Evolutionary conservation across 1,140 invertebrate genomes (phyloP), one percentile per base, ranked within the genome.

Genomic region (Drosophila nigromelanica): DNA sequence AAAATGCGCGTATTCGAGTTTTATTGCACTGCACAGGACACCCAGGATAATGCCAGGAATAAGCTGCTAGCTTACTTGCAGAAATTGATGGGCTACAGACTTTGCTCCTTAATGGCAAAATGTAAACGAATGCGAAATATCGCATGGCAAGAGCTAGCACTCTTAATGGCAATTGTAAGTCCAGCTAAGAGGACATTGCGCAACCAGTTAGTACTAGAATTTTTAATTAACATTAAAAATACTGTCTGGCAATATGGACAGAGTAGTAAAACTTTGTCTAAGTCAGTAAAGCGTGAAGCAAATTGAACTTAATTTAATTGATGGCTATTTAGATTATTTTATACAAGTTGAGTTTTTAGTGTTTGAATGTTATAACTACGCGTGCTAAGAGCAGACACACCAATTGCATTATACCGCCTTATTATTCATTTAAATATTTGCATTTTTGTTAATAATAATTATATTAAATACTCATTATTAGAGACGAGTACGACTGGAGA

Each of bases 21-120:
- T 73, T 69, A 73, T 69, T 69, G 51, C 63, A 60, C 39, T 43
- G 54, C 62, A 43, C 47, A 67, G 47, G n/a, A 52, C 24, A 39
- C 2, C 5, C 39, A 68, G 55, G 48, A 55, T 60, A 68, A 73
- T 68, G 55, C 21, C 40, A 30, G 33, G 12, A 59, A 37, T 56
- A 67, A 72, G 39, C 51, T 55, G 58, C 48, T 30, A 48, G 69
- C 69, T 72, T 72, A 72, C 45, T 40, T 5, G 21, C 54, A 59
- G 40, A 48, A 73, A 73, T 73, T 73, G 70, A 73, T 68, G 50
- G 70, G 48, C 63, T 54, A 47, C 63, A 47, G 40, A 45, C 24
- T 58, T 51, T 48, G 10, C 30, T 47, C 39, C 52, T 37, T 78
- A 82, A 81, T 82, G 63, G 59, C 61, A 40, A 79, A 79, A 47